These are phyloP conservation scores for Aphelenchoides fujianensis DNA, from an alignment of 1,140 invertebrate species.

Conservation along the genomic window DNA sequence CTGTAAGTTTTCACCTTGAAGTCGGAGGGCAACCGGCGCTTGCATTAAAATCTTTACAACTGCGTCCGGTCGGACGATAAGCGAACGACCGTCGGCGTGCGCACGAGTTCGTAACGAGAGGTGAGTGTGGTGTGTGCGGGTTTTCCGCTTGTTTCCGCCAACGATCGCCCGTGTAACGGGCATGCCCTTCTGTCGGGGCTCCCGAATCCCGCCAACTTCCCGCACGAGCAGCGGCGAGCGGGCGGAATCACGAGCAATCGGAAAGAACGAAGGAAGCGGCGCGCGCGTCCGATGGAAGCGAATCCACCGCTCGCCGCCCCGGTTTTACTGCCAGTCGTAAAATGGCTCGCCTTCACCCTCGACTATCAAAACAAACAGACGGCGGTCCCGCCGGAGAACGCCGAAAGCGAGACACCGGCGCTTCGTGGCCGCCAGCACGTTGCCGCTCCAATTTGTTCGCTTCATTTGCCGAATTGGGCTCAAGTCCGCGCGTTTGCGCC, in stretches of 20 bases:
- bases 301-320: neutral
- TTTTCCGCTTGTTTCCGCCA: neutral
- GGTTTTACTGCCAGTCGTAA: neutral
- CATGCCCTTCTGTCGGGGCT: neutral
- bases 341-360: neutral
- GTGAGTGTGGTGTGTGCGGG: neutral
- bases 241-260: neutral
- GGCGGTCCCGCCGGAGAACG: neutral
- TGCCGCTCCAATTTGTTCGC: neutral
- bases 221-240: neutral
- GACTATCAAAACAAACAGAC: constrained; percentile 13
- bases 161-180: too few relatives aligned
- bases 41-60: constrained; percentile 2
- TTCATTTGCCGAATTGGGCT: neutral
- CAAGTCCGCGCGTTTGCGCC: too few relatives aligned
- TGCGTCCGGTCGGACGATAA: neutral
- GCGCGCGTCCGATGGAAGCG: neutral
- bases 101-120: neutral
- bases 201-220: neutral
- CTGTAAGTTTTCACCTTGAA: constrained; percentile 1
- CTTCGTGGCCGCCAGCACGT: neutral
- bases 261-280: too few relatives aligned
- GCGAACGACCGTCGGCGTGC: neutral
- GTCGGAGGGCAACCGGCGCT: neutral
- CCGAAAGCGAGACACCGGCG: neutral